These are phyloP conservation scores for Drosophila putrida DNA, from an alignment of 2,888 invertebrate genomes.

Conservation along the genomic window DNA sequence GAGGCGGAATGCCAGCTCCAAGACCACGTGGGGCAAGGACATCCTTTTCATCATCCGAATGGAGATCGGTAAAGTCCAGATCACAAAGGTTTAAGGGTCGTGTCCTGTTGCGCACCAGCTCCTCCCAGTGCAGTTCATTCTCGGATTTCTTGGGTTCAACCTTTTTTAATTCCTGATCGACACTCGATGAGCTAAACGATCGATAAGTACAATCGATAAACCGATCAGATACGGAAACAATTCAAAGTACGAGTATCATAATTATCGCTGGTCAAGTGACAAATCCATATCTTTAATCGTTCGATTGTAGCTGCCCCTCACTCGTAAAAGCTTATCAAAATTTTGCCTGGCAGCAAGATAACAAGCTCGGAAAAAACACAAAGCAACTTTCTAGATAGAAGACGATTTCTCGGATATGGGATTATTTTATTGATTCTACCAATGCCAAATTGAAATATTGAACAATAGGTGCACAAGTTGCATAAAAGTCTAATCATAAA, in stretches of 20 bases:
- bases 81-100: conserved; percentile 95
- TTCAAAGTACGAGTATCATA: conserved; percentile 32
- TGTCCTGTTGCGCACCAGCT: conserved; percentile 91
- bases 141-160: conserved; percentile 94
- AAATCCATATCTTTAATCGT: conserved; percentile 20
- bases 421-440: background rate
- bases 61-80: conserved; percentile 97
- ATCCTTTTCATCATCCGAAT: conserved; percentile 94
- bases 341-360: conserved; percentile 61
- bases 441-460: conserved; percentile 9
- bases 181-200: conserved; percentile 88
- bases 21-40: conserved; percentile 89
- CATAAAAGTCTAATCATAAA: conserved; percentile 13
- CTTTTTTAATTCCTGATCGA: conserved; percentile 89
- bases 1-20: conserved; percentile 90
- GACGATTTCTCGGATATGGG: conserved; percentile 8
- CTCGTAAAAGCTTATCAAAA: conserved; percentile 46
- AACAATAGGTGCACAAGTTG: conserved; percentile 6
- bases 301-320: conserved; percentile 10
- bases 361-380: conserved; percentile 1
- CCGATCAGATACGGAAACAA: conserved; percentile 15
- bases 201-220: conserved; percentile 4
- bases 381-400: conserved; percentile 28
- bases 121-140: conserved; percentile 98
- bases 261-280: conserved; percentile 28